Evolutionary conservation across 2,888 invertebrate species (phyloP).

Genomic region (Therioaphis trifolii): DNA sequence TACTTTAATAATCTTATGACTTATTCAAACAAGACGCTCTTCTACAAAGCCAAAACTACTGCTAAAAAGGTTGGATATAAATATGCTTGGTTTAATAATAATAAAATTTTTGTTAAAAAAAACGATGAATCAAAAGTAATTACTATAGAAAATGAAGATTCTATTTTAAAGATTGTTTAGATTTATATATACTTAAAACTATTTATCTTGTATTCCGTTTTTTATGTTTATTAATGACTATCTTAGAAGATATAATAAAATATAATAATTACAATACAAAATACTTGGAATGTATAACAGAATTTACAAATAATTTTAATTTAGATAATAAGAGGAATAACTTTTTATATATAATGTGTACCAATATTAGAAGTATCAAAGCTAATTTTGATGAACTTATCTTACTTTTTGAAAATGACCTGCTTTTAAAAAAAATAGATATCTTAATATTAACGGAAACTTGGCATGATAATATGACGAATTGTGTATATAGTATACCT

Average conservation of each 20-base stretch:
- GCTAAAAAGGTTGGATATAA: constrained; percentile 1
- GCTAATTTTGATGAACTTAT: not conserved
- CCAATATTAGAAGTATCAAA: constrained; percentile 7
- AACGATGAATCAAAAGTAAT: not conserved
- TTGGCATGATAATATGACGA: no score
- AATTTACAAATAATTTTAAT: not conserved
- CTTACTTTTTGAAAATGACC: not conserved
- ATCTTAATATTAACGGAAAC: no score
- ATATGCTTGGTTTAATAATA: not conserved
- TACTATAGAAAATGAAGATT: not conserved
- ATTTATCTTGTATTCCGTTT: not conserved
- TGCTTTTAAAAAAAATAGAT: not conserved
- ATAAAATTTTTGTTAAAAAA: constrained; percentile 1
- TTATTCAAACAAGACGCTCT: not conserved
- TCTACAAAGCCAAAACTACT: constrained; percentile 10
- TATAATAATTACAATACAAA: constrained; percentile 11
- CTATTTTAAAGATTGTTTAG: not conserved
- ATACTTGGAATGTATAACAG: not conserved
- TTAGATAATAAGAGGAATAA: no score
- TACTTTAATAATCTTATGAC: constrained; percentile 7
- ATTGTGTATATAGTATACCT: no score
- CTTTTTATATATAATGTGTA: no score
- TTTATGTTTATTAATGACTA: constrained; percentile 13
- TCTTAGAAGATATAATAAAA: not conserved
- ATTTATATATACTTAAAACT: not conserved